These are phyloP conservation scores for Procambarus clarkii DNA, from an alignment of 1,140 invertebrate species.

Conservation along the genomic window DNA sequence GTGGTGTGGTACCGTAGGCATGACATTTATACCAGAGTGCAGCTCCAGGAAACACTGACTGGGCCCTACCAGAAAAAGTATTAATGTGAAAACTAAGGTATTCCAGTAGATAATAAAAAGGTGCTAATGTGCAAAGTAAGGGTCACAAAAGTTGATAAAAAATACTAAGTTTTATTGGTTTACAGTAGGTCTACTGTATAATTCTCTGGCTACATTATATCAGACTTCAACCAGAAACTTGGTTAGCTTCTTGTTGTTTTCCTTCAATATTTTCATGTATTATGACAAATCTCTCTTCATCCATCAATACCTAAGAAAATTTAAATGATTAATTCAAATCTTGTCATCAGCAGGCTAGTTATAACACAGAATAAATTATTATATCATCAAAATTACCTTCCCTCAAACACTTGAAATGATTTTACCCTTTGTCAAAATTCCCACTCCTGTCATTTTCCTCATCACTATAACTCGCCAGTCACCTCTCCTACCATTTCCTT, in stretches of 20 bases:
- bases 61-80: no score
- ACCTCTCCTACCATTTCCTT: neutral
- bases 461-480: neutral
- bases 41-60: no score
- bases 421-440: neutral
- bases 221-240: neutral
- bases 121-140: no score
- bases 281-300: slow-evolving; percentile 14
- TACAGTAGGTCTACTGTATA: no score
- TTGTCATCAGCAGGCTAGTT: neutral
- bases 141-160: no score
- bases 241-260: neutral
- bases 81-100: no score
- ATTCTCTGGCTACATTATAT: no score
- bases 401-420: neutral
- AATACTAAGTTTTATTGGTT: no score
- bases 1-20: no score
- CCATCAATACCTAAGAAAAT: slow-evolving; percentile 9
- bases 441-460: neutral
- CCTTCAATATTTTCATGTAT: slow-evolving; percentile 11
- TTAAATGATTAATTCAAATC: neutral
- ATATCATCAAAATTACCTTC: neutral
- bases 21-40: no score
- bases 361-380: neutral
- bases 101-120: no score